Conservation (phyloP, 2,797 vertebrate genomes). For the Falco berigora region DNA sequence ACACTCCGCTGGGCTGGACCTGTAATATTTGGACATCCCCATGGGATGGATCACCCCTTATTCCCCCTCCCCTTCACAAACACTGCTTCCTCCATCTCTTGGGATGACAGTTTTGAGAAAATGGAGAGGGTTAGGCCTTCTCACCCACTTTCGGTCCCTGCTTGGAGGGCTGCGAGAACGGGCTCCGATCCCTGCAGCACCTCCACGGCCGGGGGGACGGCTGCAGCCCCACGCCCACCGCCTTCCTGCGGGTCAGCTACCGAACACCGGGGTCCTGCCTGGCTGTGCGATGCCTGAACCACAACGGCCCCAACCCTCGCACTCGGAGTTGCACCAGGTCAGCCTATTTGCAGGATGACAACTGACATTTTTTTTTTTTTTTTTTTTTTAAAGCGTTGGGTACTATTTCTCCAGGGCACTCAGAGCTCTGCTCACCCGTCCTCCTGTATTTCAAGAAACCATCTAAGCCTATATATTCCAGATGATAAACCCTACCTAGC, state of each 20-base stretch:
- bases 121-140: background rate
- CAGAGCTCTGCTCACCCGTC: background rate
- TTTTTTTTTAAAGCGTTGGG: background rate
- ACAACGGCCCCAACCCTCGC: background rate
- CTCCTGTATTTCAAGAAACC: slow-evolving; percentile 4
- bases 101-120: background rate
- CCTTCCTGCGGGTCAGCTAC: background rate
- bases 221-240: background rate
- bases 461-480: slow-evolving; percentile 22
- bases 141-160: accelerated
- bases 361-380: background rate
- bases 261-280: accelerated
- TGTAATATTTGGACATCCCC: background rate
- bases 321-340: background rate
- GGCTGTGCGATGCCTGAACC: background rate
- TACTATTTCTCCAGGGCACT: background rate
- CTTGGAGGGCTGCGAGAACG: background rate
- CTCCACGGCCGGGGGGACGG: background rate
- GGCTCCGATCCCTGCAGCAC: background rate
- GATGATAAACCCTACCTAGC: slow-evolving; percentile 30
- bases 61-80: background rate
- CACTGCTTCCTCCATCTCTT: background rate
- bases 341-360: background rate
- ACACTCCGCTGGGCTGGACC: background rate
- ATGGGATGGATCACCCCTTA: background rate